Base-by-base conservation (phyloP, 2,797 vertebrate genomes). In the Chloroceryle inda region DNA sequence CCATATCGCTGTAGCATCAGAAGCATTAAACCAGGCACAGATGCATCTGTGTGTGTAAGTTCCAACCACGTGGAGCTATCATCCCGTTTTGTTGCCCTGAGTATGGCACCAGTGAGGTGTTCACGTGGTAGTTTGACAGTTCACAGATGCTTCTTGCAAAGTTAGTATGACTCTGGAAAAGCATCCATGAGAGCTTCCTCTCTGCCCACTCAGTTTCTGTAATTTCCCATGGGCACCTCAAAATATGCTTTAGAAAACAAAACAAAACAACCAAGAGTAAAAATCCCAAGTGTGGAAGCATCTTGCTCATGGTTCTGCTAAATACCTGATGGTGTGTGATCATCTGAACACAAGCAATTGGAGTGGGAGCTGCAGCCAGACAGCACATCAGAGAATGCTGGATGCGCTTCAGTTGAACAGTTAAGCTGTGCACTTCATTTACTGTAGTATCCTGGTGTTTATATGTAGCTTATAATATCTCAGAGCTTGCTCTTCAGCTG, bases 31-130 rank as follows among this genome's bases (percentile, higher is more conserved):
- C 6, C 19, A 33, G 45, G 4, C 18, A 19, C 9, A 53, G 52
- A 50, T 47, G 6, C 0, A 2, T 37, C 38, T 13, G 18, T 7
- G 1, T 31, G 40, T 1, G 1, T 3, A 11, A 56, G 44, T 15
- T 73, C 59, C 20, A 45, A n/a, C 62, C 55, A 22, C 0, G 21
- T 47, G 47, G 49, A 50, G 44, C 47, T 62, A 1, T 53, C 75
- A 50, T 67, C 33, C 26, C 26, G 31, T 4, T 1, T 63, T 76
- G 81, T 81, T 75, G 59, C 21, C 1, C 0, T 19, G 68, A 62
- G 61, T 15, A 4, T 67, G 86, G 50, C 71, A 79, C 58, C 67
- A 21, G 35, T n/a, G 6, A 27, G 26, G 27, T 58, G 33, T 31
- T 89, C 75, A 18, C 29, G 10, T 1, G 3, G 38, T 11, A 24